Evolutionary conservation across 2,797 vertebrate genomes (phyloP).

Genomic region (Champsocephalus gunnari): DNA sequence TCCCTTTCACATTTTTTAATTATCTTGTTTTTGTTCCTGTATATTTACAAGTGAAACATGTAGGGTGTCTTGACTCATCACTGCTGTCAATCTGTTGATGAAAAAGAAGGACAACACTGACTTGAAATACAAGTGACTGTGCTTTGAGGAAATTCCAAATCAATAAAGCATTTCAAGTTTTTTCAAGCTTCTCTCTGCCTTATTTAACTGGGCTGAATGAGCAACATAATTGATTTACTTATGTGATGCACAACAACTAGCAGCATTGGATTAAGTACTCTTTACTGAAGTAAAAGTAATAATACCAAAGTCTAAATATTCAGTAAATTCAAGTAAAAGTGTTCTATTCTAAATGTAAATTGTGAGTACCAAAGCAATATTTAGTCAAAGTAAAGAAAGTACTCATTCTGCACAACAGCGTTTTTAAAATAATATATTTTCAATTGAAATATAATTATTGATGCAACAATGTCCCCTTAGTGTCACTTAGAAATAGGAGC

Average conservation of each 20-base stretch:
- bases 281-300: no score
- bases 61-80: slow-evolving; percentile 58
- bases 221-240: accelerated
- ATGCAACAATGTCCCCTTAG: no score
- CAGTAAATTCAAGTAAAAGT: no score
- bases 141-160: slow-evolving; percentile 31
- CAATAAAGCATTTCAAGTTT: slow-evolving; percentile 69
- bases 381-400: no score
- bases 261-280: no score
- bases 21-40: slow-evolving; percentile 53
- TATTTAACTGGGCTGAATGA: slow-evolving; percentile 1
- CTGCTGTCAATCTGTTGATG: slow-evolving; percentile 37
- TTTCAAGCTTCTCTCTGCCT: slow-evolving; percentile 26
- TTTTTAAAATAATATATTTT: no score
- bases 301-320: no score
- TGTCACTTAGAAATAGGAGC: no score
- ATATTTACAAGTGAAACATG: slow-evolving; percentile 72
- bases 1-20: slow-evolving; percentile 69
- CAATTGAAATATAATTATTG: no score
- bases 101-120: slow-evolving; percentile 28
- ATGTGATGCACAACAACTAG: not conserved
- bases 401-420: no score
- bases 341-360: no score
- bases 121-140: slow-evolving; percentile 48
- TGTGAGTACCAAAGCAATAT: no score